phyloP scores from a whole-genome alignment of 2,888 invertebrate species.

The Dusona sp. region DNA sequence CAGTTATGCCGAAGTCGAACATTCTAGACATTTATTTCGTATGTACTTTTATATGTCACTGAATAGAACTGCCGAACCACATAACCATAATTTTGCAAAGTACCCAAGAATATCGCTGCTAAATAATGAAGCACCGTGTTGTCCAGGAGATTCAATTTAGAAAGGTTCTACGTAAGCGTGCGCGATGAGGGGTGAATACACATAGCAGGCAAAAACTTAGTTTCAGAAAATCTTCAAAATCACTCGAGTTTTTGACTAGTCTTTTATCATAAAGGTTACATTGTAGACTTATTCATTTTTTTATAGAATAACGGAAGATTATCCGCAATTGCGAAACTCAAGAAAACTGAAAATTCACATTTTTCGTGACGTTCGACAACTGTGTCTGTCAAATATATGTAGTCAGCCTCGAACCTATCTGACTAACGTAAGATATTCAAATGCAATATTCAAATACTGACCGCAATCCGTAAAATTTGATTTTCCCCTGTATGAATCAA shows the following conservation, averaged over 20 bases:
- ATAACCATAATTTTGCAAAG: slow-evolving; percentile 82
- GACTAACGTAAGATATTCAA: slow-evolving; percentile 77
- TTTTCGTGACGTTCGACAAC: slow-evolving; percentile 21
- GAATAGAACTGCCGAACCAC: slow-evolving; percentile 74
- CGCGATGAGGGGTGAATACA: slow-evolving; percentile 48
- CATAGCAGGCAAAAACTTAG: slow-evolving; percentile 28
- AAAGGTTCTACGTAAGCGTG: slow-evolving; percentile 55
- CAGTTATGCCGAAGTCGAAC: slow-evolving; percentile 48
- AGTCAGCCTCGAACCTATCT: slow-evolving; percentile 46
- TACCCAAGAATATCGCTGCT: slow-evolving; percentile 78
- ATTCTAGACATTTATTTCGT: neutral
- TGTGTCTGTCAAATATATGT: slow-evolving; percentile 32
- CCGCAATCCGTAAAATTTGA: slow-evolving; percentile 78
- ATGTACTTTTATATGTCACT: slow-evolving; percentile 40
- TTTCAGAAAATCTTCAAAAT: slow-evolving; percentile 21
- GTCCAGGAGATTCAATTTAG: slow-evolving; percentile 81
- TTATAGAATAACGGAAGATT: slow-evolving; percentile 22
- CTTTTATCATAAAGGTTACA: slow-evolving; percentile 23
- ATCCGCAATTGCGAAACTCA: slow-evolving; percentile 37
- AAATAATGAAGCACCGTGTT: slow-evolving; percentile 81
- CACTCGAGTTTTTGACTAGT: slow-evolving; percentile 27
- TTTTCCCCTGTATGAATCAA: slow-evolving; percentile 78
- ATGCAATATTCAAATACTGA: slow-evolving; percentile 81
- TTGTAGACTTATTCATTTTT: neutral
- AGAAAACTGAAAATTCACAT: slow-evolving; percentile 44